Percentiles rank a stretch among this genome's conserved stretches.
phyloP scores from a whole-genome alignment of 2,888 invertebrate species.

The Euplagia quadripunctaria region DNA sequence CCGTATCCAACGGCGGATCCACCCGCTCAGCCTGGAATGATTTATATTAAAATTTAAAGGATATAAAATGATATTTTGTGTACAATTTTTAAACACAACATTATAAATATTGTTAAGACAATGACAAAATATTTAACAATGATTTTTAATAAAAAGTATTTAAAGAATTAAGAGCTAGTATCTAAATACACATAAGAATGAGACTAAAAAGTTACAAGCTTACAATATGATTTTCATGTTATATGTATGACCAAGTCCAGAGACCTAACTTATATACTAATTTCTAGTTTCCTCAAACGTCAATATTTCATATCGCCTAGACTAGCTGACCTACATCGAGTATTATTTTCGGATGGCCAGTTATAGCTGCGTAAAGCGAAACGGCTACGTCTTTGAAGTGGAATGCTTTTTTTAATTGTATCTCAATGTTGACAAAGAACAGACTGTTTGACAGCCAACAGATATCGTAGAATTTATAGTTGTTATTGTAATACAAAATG shows the following conservation, averaged over 20 bases:
- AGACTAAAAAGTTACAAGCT: background rate
- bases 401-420: conserved; percentile 44
- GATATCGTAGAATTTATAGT: conserved; percentile 45
- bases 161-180: background rate
- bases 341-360: conserved; percentile 65
- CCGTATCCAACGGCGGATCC: no score
- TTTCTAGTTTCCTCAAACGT: conserved; percentile 37
- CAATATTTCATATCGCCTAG: conserved; percentile 58
- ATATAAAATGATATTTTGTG: no score
- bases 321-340: conserved; percentile 65
- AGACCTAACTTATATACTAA: conserved; percentile 30
- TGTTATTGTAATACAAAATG: conserved; percentile 43
- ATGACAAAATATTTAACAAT: no score
- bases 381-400: conserved; percentile 53
- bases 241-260: background rate
- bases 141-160: no score
- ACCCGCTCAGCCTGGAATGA: no score
- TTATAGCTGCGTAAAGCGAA: conserved; percentile 54
- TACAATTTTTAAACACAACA: no score
- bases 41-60: no score
- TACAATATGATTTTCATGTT: background rate
- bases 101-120: no score
- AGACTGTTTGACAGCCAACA: conserved; percentile 48
- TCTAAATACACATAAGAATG: background rate
- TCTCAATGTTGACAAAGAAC: conserved; percentile 48